Evolutionary conservation across 2,888 invertebrate species (phyloP).

Genomic region (Acanthopleura granulata): DNA sequence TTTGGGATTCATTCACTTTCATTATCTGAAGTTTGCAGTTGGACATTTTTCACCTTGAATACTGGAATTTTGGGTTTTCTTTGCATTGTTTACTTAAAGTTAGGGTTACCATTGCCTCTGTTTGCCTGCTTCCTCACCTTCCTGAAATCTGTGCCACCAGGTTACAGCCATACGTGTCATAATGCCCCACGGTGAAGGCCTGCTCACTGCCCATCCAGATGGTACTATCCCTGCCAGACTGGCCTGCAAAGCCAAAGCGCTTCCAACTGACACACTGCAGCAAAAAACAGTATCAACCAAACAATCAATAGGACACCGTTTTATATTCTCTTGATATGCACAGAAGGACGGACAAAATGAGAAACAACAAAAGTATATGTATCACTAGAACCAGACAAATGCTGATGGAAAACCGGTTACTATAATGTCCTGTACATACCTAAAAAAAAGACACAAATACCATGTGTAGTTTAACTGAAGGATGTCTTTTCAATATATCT

Average conservation of each 20-base stretch:
- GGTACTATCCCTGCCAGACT: slow-evolving; percentile 79
- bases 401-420: too few relatives aligned
- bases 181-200: slow-evolving; percentile 94
- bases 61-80: background rate
- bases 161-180: slow-evolving; percentile 94
- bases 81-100: background rate
- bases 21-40: background rate
- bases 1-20: background rate
- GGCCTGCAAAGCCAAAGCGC: slow-evolving; percentile 77
- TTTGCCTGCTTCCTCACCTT: slow-evolving; percentile 73
- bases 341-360: too few relatives aligned
- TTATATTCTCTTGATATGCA: too few relatives aligned
- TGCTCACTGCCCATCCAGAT: slow-evolving; percentile 83
- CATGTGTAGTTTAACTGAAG: too few relatives aligned
- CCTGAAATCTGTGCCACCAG: slow-evolving; percentile 90
- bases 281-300: too few relatives aligned
- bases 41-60: too few relatives aligned
- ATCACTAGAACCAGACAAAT: too few relatives aligned
- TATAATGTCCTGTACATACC: too few relatives aligned
- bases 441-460: too few relatives aligned
- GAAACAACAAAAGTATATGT: too few relatives aligned
- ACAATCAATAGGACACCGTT: too few relatives aligned
- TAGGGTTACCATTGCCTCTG: background rate
- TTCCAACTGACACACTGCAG: slow-evolving; percentile 65
- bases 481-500: too few relatives aligned